Conservation (phyloP, 2,797 vertebrate species). For the Chaenodraco wilsoni region DNA sequence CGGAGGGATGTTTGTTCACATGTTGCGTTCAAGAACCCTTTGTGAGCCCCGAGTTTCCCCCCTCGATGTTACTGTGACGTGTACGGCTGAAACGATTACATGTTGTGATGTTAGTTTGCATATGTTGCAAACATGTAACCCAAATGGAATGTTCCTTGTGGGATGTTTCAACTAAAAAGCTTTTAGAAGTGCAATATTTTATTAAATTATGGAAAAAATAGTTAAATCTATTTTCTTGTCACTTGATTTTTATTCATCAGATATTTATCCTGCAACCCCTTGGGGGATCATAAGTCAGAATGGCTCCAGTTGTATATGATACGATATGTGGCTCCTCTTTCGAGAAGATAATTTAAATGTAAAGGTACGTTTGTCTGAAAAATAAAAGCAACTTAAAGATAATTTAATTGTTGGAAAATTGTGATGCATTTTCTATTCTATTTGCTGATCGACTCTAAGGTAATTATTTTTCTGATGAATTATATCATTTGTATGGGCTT, state of each 20-base stretch:
- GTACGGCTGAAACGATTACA: neutral
- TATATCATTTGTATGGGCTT: neutral
- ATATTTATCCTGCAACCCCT: neutral
- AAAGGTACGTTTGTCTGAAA: neutral
- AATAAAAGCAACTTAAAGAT: neutral
- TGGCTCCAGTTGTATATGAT: neutral
- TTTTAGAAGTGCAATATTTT: neutral
- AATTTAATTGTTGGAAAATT: neutral
- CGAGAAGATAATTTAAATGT: neutral
- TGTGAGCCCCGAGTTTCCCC: constrained; percentile 5
- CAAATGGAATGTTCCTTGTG: neutral
- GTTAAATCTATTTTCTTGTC: neutral
- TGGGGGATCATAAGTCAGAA: too few relatives aligned
- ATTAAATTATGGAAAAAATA: neutral
- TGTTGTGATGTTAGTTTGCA: neutral
- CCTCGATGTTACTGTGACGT: fast-evolving
- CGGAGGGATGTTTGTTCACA: constrained; percentile 76
- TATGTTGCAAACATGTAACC: neutral
- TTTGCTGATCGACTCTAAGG: neutral
- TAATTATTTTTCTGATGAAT: neutral
- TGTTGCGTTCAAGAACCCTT: constrained; percentile 56
- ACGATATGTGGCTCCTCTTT: neutral
- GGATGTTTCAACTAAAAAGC: neutral
- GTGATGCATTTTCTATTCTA: neutral
- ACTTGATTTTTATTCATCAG: neutral